Evolutionary conservation across 1,140 invertebrate species (phyloP).

Genomic region (Pentalonia nigronervosa): DNA sequence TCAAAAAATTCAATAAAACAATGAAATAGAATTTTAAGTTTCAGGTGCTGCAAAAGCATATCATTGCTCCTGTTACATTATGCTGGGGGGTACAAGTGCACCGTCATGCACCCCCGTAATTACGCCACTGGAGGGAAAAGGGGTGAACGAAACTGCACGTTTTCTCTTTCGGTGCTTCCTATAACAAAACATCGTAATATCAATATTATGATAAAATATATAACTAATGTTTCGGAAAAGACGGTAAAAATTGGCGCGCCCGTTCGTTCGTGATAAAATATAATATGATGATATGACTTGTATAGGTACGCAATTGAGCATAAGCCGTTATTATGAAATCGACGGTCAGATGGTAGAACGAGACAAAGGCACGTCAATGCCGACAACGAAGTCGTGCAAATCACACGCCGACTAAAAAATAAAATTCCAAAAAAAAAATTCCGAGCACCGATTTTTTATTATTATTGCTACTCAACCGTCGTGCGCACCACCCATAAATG

Average conservation of each 20-base stretch:
- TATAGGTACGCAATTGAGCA: slow-evolving; percentile 47
- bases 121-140: too few species aligned
- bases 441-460: background rate
- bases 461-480: background rate
- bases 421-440: background rate
- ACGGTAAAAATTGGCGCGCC: background rate
- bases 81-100: too few species aligned
- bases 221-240: background rate
- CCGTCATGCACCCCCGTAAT: too few species aligned
- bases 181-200: too few species aligned
- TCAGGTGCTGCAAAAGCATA: too few species aligned
- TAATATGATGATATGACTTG: slow-evolving; percentile 32
- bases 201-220: background rate
- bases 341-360: slow-evolving; percentile 55
- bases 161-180: background rate
- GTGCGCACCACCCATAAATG: background rate
- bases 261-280: background rate
- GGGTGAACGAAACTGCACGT: background rate
- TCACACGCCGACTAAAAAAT: slow-evolving; percentile 16
- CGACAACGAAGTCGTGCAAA: background rate
- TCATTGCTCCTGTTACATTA: too few species aligned
- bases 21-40: too few species aligned
- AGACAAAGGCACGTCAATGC: slow-evolving; percentile 36
- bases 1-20: too few species aligned
- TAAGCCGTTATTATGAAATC: slow-evolving; percentile 46